A percentile compares a stretch with the other conserved stretches of the same genome.
phyloP scores from a whole-genome alignment of 1,140 invertebrate species.

The Mya arenaria region DNA sequence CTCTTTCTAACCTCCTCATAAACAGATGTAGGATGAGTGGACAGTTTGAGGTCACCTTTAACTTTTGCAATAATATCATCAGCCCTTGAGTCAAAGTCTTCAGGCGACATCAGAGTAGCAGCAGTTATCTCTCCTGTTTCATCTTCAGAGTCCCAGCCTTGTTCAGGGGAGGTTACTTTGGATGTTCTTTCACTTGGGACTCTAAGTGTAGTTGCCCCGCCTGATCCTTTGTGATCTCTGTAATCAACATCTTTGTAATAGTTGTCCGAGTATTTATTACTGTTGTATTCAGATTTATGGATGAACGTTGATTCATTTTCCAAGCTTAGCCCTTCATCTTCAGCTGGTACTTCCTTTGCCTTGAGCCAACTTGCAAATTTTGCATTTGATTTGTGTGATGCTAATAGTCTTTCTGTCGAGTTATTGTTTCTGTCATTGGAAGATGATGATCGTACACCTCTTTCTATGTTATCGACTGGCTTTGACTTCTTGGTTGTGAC shows the following conservation, averaged over 20 bases:
- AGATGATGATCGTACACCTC: background rate
- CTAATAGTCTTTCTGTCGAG: background rate
- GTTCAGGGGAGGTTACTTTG: slow-evolving; percentile 27
- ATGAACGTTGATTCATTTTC: background rate
- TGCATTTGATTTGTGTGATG: slow-evolving; percentile 41
- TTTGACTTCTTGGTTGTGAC: background rate
- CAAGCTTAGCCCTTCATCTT: background rate
- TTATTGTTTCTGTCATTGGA: background rate
- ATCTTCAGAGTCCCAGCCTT: slow-evolving; percentile 39
- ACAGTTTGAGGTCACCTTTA: slow-evolving; percentile 11
- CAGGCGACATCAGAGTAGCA: slow-evolving; percentile 15
- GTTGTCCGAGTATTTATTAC: slow-evolving; percentile 18
- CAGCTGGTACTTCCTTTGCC: slow-evolving; percentile 1
- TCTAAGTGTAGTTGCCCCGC: slow-evolving; percentile 16
- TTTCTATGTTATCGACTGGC: background rate
- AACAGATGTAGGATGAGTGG: background rate
- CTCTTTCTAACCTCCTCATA: background rate
- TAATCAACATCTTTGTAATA: slow-evolving; percentile 4
- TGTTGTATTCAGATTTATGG: slow-evolving; percentile 8
- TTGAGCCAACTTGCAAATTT: slow-evolving; percentile 43
- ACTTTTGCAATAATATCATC: slow-evolving; percentile 48
- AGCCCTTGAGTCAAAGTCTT: slow-evolving; percentile 47
- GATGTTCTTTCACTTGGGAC: slow-evolving; percentile 38
- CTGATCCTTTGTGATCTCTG: slow-evolving; percentile 31
- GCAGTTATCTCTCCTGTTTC: slow-evolving; percentile 44